phyloP scores from a whole-genome alignment of 2,888 invertebrate genomes.

The Nephrotoma flavescens region DNA sequence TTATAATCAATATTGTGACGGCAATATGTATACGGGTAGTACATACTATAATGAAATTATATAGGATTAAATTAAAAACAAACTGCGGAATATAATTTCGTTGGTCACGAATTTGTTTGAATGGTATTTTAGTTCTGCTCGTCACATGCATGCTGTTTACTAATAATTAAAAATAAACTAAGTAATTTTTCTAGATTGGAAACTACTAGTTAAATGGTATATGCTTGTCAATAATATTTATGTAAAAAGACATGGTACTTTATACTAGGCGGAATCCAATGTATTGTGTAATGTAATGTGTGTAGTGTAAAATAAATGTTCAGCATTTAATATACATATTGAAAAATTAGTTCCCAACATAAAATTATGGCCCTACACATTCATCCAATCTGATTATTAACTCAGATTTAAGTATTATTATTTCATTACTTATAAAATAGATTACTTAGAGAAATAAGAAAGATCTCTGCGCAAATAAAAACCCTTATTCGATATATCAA shows the following conservation, averaged over 20 bases:
- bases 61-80: not conserved
- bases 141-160: not conserved
- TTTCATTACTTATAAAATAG: no score
- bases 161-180: not conserved
- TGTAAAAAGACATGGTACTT: not conserved
- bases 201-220: not conserved
- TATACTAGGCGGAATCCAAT: not conserved
- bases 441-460: no score
- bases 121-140: not conserved
- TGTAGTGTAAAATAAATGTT: no score
- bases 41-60: not conserved
- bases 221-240: not conserved
- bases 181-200: not conserved
- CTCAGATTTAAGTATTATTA: no score
- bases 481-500: no score
- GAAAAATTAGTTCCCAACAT: no score
- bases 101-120: not conserved
- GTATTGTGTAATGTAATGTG: no score
- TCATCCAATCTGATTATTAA: no score
- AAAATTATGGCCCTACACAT: no score
- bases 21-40: not conserved
- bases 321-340: no score
- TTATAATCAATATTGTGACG: not conserved
- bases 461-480: no score
- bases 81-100: not conserved